Base-by-base conservation (phyloP, 2,888 invertebrate genomes). In the Hirtodrosophila alboralis region DNA sequence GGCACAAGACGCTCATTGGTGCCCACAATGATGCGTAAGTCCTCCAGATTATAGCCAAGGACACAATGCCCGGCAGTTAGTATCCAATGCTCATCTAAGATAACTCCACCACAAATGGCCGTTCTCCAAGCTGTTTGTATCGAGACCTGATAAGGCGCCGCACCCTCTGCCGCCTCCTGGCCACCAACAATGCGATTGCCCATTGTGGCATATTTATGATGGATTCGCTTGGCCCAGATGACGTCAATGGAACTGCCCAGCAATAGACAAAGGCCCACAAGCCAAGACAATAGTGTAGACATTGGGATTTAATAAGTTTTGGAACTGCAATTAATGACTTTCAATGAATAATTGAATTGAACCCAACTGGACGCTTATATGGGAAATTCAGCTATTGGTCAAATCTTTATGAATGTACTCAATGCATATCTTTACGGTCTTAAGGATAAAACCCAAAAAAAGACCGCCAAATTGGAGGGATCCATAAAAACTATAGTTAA, bases 101-200 rank as follows among this genome's bases (percentile, higher is more conserved):
- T 88, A 10, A 77, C 88, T 9, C 89, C 89, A 5, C 89, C 88
- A 52, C 89, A 89, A 23, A 79, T 60, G 60, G 87, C 84, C 2
- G 74, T 67, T 14, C 47, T 37, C 62, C 70, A 77, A 5, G 48
- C 12, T 0, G 72, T 65, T 65, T 88, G 89, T 52, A 89, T 71
- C 23, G 89, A 89, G 0, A 88, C 86, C 66, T 88, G 89, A 78
- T 84, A 89, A 44, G 89, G 89, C 2, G 88, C 89, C 5, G 66
- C 66, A 1, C 78, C 87, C 21, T 76, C 71, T 4, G 23, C 74
- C 2, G 87, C 87, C 26, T 67, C 68, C 37, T 72, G 64, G 13
- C 88, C 87, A 1, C 87, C 87, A 14, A 88, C 81, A 66, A 88
- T 81, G 3, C 83, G 86, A 56, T 62, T 78, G 38, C 47, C 61